A percentile compares a stretch with the other conserved stretches of the same genome.
Evolutionary conservation across 1,140 invertebrate species (phyloP).

Genomic region (Semibalanus balanoides): DNA sequence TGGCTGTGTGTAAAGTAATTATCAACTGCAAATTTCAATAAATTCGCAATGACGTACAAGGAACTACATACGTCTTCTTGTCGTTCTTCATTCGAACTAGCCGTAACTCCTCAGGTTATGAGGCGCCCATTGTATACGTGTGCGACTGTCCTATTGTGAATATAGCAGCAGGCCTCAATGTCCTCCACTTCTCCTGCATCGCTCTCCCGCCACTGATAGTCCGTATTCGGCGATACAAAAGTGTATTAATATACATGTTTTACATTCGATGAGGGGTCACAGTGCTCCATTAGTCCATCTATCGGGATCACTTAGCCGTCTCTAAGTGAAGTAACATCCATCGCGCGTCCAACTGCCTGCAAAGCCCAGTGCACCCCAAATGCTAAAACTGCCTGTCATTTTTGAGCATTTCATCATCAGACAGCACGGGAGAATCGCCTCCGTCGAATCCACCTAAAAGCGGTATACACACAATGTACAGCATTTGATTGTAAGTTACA

Average conservation of each 20-base stretch:
- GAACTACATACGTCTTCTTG: too few relatives aligned
- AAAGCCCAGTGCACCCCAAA: neutral
- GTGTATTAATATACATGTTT: constrained; percentile 3
- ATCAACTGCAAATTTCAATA: too few relatives aligned
- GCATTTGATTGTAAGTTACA: constrained; percentile 1
- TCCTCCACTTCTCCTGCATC: too few relatives aligned
- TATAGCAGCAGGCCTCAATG: too few relatives aligned
- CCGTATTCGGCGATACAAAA: neutral
- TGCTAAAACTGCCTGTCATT: neutral
- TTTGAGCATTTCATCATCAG: neutral
- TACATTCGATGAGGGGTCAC: neutral
- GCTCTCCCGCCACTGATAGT: too few relatives aligned
- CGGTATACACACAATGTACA: neutral
- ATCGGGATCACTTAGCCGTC: neutral
- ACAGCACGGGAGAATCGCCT: neutral
- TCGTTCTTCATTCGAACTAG: too few relatives aligned
- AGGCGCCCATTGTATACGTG: too few relatives aligned
- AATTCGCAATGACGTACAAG: too few relatives aligned
- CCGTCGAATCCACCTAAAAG: neutral
- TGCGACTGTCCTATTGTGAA: too few relatives aligned
- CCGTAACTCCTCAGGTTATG: too few relatives aligned
- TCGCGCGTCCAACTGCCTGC: too few relatives aligned
- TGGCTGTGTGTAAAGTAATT: too few relatives aligned
- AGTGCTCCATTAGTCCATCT: neutral
- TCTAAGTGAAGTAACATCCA: neutral